A percentile compares a stretch with the other conserved stretches of the same genome.
phyloP scores from a whole-genome alignment of 1,140 invertebrate species.

The Cyphomyrmex costatus region DNA sequence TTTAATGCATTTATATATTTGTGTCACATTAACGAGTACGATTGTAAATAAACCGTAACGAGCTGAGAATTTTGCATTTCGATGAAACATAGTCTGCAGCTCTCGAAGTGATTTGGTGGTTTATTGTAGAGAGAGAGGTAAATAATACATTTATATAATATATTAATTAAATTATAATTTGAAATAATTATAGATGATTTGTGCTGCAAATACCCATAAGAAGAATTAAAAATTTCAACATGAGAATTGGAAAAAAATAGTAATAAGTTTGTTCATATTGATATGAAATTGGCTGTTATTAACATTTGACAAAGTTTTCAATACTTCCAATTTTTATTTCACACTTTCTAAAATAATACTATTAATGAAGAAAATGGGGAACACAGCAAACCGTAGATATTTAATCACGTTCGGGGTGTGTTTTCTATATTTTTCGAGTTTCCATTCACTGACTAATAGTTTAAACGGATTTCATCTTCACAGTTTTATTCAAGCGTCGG shows the following conservation, averaged over 20 bases:
- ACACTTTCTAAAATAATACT: not conserved
- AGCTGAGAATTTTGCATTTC: not conserved
- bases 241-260: not conserved
- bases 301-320: not conserved
- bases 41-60: slow-evolving; percentile 18
- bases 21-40: too few species aligned
- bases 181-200: not conserved
- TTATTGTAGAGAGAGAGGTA: not conserved
- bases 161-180: slow-evolving; percentile 19
- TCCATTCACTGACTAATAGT: slow-evolving; percentile 5
- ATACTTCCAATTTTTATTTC: not conserved
- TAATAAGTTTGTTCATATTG: not conserved
- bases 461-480: slow-evolving; percentile 40
- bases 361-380: not conserved
- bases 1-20: slow-evolving; percentile 14
- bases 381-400: not conserved
- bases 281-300: not conserved
- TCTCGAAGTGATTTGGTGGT: not conserved
- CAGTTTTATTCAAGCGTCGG: slow-evolving; percentile 26
- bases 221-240: not conserved
- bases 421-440: not conserved
- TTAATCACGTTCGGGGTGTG: not conserved
- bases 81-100: not conserved
- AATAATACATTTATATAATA: not conserved
- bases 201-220: too few species aligned